A percentile compares a stretch with the other conserved stretches of the same genome.
These are phyloP conservation scores for Limnephilus lunatus DNA, from an alignment of 2,888 invertebrate species.

Conservation along the genomic window DNA sequence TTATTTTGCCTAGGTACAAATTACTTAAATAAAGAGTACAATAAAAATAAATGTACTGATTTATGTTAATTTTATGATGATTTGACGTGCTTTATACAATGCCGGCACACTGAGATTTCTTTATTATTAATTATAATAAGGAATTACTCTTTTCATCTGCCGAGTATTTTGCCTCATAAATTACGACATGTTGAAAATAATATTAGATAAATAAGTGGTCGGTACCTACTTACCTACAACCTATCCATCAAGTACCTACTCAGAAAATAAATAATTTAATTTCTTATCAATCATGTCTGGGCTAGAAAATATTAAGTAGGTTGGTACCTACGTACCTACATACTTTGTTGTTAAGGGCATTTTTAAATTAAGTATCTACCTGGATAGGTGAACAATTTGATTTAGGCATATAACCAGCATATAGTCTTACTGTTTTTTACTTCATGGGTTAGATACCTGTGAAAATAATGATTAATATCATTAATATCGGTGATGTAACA, in stretches of 20 bases:
- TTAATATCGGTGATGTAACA: too few relatives aligned
- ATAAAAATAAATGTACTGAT: slow-evolving; percentile 18
- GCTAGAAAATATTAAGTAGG: background rate
- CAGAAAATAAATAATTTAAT: background rate
- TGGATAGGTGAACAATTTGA: too few relatives aligned
- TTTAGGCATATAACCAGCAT: too few relatives aligned
- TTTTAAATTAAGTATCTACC: background rate
- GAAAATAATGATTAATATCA: too few relatives aligned
- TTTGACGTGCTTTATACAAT: slow-evolving; percentile 34
- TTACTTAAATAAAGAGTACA: slow-evolving; percentile 8
- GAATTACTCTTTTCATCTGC: slow-evolving; percentile 20
- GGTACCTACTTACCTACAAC: background rate
- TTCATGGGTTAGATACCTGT: too few relatives aligned
- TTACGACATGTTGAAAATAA: slow-evolving; percentile 10
- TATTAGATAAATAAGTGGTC: background rate
- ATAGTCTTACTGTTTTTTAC: too few relatives aligned
- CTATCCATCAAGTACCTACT: background rate
- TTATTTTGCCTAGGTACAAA: background rate
- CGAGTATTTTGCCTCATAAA: slow-evolving; percentile 30
- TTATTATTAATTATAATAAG: slow-evolving; percentile 36
- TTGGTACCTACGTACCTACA: too few relatives aligned
- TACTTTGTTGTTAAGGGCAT: background rate
- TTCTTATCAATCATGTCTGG: background rate
- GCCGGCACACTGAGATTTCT: slow-evolving; percentile 33
- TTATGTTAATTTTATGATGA: slow-evolving; percentile 31